Conservation (phyloP, 2,113 vertebrate species). For the Gavialis gangeticus region DNA sequence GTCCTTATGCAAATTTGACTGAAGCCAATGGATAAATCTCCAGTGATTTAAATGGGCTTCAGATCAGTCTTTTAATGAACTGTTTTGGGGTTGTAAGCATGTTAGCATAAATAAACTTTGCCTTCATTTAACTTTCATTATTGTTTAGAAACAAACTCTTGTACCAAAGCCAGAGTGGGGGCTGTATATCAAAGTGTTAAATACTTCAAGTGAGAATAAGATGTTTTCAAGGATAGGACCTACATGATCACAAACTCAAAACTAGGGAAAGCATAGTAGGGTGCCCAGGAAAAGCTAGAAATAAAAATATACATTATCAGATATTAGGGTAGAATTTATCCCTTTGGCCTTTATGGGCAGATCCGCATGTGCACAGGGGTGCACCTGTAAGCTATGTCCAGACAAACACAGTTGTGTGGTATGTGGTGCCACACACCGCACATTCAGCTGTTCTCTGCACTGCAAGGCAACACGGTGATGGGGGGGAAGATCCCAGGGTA, state of each 20-base stretch:
- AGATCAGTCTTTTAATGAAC: neutral
- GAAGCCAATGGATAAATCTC: neutral
- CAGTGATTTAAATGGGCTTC: neutral
- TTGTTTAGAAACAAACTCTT: neutral
- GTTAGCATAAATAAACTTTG: neutral
- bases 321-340: neutral
- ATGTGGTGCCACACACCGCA: too few relatives aligned
- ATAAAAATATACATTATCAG: neutral
- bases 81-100: neutral
- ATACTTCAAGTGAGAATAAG: neutral
- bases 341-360: neutral
- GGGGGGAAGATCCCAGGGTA: too few relatives aligned
- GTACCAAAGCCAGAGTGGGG: neutral
- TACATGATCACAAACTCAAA: neutral
- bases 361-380: too few relatives aligned
- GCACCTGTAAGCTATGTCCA: too few relatives aligned
- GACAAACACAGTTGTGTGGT: too few relatives aligned
- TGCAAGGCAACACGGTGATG: too few relatives aligned
- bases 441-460: too few relatives aligned
- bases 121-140: neutral
- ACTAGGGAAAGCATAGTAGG: neutral
- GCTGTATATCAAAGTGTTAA: neutral
- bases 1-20: neutral
- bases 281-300: neutral
- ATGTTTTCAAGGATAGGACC: neutral